Evolutionary conservation across 1,140 invertebrate genomes (phyloP).

Genomic region (Fopius arisanus): DNA sequence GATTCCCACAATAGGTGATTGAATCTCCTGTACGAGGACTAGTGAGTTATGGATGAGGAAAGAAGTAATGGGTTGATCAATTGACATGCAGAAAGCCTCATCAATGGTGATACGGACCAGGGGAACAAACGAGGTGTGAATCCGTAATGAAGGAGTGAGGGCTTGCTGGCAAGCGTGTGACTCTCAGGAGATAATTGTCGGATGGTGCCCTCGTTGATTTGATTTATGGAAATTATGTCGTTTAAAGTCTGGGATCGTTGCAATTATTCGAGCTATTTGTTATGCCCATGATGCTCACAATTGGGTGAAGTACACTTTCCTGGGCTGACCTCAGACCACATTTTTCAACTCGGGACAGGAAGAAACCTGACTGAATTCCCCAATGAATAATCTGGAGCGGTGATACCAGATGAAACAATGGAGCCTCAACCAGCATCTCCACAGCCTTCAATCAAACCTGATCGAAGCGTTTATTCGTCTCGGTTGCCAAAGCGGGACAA

Average conservation of each 20-base stretch:
- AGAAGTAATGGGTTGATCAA: background rate
- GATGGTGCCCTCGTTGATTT: too few species aligned
- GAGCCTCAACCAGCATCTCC: slow-evolving; percentile 34
- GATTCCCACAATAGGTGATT: background rate
- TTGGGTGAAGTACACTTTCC: too few species aligned
- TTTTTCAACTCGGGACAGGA: too few species aligned
- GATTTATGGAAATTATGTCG: too few species aligned
- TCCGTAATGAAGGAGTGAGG: background rate
- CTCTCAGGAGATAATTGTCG: background rate
- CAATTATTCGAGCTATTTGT: too few species aligned
- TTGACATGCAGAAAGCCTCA: slow-evolving; percentile 6
- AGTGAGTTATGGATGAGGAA: background rate
- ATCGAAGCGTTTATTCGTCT: slow-evolving; percentile 51
- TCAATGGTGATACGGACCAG: background rate
- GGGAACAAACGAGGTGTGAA: slow-evolving; percentile 12
- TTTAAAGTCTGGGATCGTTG: too few species aligned
- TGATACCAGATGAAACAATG: background rate
- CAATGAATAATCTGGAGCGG: too few species aligned
- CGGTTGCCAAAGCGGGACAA: slow-evolving; percentile 44
- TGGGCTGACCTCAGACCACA: too few species aligned
- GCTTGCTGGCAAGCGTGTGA: background rate
- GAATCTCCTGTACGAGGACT: background rate
- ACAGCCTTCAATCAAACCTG: slow-evolving; percentile 39
- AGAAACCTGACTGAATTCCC: too few species aligned
- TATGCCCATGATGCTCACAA: too few species aligned